phyloP scores from a whole-genome alignment of 2,113 vertebrate species.

The Atrichornis clamosus region DNA sequence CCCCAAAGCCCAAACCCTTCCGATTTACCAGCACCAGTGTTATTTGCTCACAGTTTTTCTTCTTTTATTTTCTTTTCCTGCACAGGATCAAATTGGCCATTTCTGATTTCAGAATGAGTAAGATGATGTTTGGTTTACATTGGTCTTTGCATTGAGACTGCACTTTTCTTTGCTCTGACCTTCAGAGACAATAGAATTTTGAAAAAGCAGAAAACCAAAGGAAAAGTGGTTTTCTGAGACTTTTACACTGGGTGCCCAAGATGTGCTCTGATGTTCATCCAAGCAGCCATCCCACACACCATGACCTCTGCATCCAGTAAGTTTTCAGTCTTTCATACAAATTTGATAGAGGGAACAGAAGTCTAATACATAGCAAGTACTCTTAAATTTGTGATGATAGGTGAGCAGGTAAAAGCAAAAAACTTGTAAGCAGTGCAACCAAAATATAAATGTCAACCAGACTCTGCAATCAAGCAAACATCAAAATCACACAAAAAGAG shows the following conservation, averaged over 20 bases:
- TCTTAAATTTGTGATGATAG: background rate
- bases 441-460: background rate
- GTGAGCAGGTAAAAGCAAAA: background rate
- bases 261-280: background rate
- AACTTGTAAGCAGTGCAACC: background rate
- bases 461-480: background rate
- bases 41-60: background rate
- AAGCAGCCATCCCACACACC: background rate
- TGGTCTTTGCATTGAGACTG: background rate
- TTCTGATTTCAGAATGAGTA: background rate
- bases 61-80: background rate
- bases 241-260: background rate
- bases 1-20: background rate
- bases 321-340: background rate
- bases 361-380: background rate
- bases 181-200: background rate
- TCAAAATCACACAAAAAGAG: background rate
- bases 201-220: background rate
- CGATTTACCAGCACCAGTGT: background rate
- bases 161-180: background rate
- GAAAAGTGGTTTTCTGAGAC: background rate
- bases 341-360: background rate
- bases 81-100: background rate
- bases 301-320: background rate
- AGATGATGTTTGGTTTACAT: background rate